Conservation (phyloP, 1,140 invertebrate species). For the Bombus vancouverensis region DNA sequence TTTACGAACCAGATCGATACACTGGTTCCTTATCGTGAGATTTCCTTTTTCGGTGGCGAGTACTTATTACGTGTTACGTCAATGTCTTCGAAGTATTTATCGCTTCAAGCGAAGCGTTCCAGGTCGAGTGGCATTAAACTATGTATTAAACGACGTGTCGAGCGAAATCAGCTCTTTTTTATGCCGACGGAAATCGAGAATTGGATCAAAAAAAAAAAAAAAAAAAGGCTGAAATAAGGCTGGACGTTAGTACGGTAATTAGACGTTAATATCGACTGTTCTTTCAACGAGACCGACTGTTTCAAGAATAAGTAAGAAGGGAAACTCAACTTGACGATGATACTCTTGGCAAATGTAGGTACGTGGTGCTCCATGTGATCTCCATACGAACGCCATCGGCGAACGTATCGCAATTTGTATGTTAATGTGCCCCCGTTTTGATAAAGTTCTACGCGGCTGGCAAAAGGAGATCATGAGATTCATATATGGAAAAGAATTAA, state of each 20-base stretch:
- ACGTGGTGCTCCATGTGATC: not conserved
- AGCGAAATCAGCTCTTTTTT: slow-evolving; percentile 37
- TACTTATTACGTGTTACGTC: slow-evolving; percentile 25
- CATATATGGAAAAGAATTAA: slow-evolving; percentile 1
- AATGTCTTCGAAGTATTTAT: slow-evolving; percentile 30
- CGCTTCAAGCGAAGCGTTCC: not conserved
- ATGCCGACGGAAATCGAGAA: not conserved
- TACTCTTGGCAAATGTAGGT: not conserved
- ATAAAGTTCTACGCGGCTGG: not conserved
- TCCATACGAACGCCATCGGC: not conserved
- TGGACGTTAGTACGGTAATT: slow-evolving; percentile 42
- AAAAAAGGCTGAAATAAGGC: not conserved
- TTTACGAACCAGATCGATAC: slow-evolving; percentile 33
- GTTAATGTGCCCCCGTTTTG: slow-evolving; percentile 17
- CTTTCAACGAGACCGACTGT: not conserved
- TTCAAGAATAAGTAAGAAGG: not conserved
- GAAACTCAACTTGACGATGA: not conserved
- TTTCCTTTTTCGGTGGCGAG: not conserved
- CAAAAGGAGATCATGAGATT: not conserved
- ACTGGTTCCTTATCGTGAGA: slow-evolving; percentile 38
- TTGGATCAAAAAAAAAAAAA: slow-evolving; percentile 25
- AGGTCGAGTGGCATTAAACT: slow-evolving; percentile 31
- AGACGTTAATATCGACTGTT: slow-evolving; percentile 15
- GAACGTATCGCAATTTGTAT: slow-evolving; percentile 32
- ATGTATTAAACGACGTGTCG: not conserved